A percentile compares a stretch with the other conserved stretches of the same genome.
phyloP scores from a whole-genome alignment of 1,140 invertebrate species.

The Pollicipes pollicipes region DNA sequence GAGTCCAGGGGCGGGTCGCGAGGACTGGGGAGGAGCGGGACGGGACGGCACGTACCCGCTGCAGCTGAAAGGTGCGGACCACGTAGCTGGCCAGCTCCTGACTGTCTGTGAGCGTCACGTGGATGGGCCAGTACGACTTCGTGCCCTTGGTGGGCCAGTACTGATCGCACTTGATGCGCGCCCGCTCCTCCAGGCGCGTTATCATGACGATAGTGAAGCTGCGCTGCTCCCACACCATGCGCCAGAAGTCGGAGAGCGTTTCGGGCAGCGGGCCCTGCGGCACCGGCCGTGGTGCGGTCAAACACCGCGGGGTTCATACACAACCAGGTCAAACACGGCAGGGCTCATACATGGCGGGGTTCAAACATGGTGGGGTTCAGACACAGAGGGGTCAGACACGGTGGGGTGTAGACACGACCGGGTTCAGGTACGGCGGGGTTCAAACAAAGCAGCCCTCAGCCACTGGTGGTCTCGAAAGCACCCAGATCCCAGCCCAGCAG shows the following conservation, averaged over 20 bases:
- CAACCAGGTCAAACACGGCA: too few species aligned
- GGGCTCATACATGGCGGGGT: too few species aligned
- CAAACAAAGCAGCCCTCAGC: too few species aligned
- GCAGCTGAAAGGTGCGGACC: conserved; percentile 85
- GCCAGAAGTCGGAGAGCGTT: conserved; percentile 94
- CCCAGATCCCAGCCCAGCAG: too few species aligned
- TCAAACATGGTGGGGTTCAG: too few species aligned
- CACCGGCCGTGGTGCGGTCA: too few species aligned
- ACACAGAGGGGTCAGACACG: too few species aligned
- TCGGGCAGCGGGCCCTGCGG: conserved; percentile 82
- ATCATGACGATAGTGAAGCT: conserved; percentile 93
- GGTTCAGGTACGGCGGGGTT: too few species aligned
- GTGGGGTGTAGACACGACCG: too few species aligned
- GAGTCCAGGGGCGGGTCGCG: too few species aligned
- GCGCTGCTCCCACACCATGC: conserved; percentile 96
- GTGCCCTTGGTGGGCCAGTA: conserved; percentile 89
- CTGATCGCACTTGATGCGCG: conserved; percentile 90
- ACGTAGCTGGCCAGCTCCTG: conserved; percentile 95
- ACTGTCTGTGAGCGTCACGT: conserved; percentile 74
- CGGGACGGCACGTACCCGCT: conserved; percentile 35
- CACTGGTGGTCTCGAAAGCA: neutral
- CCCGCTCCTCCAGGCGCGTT: conserved; percentile 89
- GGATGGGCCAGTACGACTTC: conserved; percentile 87
- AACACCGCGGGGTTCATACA: too few species aligned
- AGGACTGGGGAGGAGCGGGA: too few species aligned